Conservation (phyloP, 2,797 vertebrate species). For the Lemur catta region DNA sequence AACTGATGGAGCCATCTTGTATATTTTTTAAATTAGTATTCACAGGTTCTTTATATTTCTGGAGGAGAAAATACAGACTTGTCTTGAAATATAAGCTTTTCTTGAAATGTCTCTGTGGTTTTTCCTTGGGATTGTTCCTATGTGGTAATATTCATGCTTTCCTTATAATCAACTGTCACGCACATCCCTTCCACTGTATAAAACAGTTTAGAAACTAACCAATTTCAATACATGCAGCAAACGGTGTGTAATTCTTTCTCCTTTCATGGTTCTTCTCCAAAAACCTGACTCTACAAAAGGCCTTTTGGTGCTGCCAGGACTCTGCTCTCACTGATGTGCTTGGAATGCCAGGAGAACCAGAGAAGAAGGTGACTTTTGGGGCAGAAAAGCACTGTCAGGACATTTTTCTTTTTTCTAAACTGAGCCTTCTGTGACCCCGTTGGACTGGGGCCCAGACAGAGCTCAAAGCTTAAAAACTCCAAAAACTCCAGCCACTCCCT, state of each 20-base stretch:
- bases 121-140: not conserved
- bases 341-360: not conserved
- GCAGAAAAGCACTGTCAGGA: not conserved
- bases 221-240: not conserved
- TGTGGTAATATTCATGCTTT: not conserved
- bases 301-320: not conserved
- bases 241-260: not conserved
- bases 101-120: not conserved
- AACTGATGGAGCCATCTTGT: not conserved
- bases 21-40: not conserved
- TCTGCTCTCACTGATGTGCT: not conserved
- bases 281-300: not conserved
- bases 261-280: not conserved
- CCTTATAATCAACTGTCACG: not conserved
- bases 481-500: not conserved
- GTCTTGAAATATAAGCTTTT: not conserved
- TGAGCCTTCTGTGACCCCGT: not conserved
- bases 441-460: constrained; percentile 1
- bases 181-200: not conserved
- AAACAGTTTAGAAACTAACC: not conserved
- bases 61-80: not conserved
- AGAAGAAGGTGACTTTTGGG: not conserved
- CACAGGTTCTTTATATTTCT: not conserved
- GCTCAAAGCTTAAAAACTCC: not conserved
- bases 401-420: not conserved